These are phyloP conservation scores for Bradynema listronoti DNA, from an alignment of 1,140 invertebrate species.

Conservation along the genomic window DNA sequence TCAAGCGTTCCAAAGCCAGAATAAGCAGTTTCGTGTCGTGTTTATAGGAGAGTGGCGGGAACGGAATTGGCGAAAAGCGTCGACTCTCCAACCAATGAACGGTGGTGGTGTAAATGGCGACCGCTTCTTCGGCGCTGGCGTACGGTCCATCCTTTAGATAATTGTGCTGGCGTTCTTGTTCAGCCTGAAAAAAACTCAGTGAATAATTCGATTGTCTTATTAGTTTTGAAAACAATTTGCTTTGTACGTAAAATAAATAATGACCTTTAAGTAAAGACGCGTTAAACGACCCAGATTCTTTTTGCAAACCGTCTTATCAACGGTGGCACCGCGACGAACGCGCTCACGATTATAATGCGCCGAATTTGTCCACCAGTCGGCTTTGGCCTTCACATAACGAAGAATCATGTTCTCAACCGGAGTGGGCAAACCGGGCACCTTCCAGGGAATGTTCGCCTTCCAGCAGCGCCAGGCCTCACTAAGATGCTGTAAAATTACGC, in stretches of 20 bases:
- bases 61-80: constrained; percentile 95
- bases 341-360: constrained; percentile 98
- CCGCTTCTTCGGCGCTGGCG: constrained; percentile 96
- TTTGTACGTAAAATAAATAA: background rate
- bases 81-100: constrained; percentile 98
- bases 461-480: constrained; percentile 99
- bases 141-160: constrained; percentile 97
- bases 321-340: constrained; percentile 64
- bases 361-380: constrained; percentile 99
- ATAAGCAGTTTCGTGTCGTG: constrained; percentile 98
- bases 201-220: too few species aligned
- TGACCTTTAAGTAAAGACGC: constrained; percentile 79
- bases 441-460: constrained; percentile 99
- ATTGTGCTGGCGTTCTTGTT: constrained; percentile 98
- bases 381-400: constrained; percentile 98
- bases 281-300: constrained; percentile 96
- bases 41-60: constrained; percentile 96
- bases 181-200: constrained; percentile 66
- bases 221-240: constrained; percentile 7
- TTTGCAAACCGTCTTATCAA: constrained; percentile 99
- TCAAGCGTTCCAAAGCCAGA: constrained; percentile 86
- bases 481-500: constrained; percentile 95
- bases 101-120: constrained; percentile 97
- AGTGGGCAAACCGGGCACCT: constrained; percentile 93
- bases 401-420: constrained; percentile 99